A percentile compares a stretch with the other conserved stretches of the same genome.
phyloP scores from a whole-genome alignment of 2,888 invertebrate species.

The Abrostola triplasia region DNA sequence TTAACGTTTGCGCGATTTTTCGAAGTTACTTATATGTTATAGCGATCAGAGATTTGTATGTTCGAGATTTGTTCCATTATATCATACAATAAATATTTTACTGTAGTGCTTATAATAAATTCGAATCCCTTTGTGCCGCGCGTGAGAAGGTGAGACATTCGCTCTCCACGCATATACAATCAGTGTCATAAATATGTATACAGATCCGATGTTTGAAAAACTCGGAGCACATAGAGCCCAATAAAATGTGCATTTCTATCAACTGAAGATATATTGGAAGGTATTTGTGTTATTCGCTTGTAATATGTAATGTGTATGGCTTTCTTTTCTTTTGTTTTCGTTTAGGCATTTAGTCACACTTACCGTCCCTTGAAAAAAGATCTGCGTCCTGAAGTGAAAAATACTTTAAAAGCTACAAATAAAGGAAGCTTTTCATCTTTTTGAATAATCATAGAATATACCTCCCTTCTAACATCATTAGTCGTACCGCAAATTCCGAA shows the following conservation, averaged over 20 bases:
- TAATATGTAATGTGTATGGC: too few species aligned
- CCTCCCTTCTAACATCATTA: neutral
- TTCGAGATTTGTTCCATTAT: constrained; percentile 30
- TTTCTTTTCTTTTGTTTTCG: too few species aligned
- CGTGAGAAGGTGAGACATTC: constrained; percentile 19
- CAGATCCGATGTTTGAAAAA: constrained; percentile 31
- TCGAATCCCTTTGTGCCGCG: constrained; percentile 28
- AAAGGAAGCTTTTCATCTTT: too few species aligned
- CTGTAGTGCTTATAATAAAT: constrained; percentile 43
- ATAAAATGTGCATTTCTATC: constrained; percentile 32
- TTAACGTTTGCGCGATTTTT: too few species aligned
- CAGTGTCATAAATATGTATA: constrained; percentile 44
- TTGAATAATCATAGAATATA: too few species aligned
- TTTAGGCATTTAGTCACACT: too few species aligned
- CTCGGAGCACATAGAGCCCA: constrained; percentile 11
- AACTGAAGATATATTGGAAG: constrained; percentile 6
- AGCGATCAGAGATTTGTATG: constrained; percentile 15
- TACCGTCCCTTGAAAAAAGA: too few species aligned
- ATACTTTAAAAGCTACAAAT: too few species aligned
- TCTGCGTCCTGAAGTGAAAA: too few species aligned
- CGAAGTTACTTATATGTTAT: constrained; percentile 2
- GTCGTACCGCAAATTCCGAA: constrained; percentile 31
- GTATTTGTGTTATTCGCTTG: neutral
- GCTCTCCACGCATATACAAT: constrained; percentile 37
- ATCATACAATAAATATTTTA: constrained; percentile 30